Conservation (phyloP, 2,888 invertebrate species). For the Zygothrica quintamaculata region DNA sequence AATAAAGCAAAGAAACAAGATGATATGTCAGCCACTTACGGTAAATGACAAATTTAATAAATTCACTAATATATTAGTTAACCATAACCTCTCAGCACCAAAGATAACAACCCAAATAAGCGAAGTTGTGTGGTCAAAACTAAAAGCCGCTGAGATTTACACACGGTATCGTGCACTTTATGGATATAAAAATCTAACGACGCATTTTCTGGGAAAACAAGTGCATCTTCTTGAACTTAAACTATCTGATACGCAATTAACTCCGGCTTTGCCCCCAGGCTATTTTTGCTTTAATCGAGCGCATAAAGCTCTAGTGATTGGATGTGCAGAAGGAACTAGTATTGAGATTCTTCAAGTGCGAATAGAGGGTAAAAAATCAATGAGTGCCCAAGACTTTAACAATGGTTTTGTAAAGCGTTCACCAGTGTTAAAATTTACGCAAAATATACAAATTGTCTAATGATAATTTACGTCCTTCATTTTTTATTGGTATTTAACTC, state of each 20-base stretch:
- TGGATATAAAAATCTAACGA: slow-evolving; percentile 87
- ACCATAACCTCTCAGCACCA: slow-evolving; percentile 87
- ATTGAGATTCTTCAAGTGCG: slow-evolving; percentile 88
- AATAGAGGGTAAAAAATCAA: slow-evolving; percentile 89
- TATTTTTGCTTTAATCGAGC: slow-evolving; percentile 87
- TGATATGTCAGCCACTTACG: slow-evolving; percentile 88
- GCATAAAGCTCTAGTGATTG: slow-evolving; percentile 87
- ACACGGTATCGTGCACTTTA: slow-evolving; percentile 89
- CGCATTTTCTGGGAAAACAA: slow-evolving; percentile 87
- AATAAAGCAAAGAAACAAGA: slow-evolving; percentile 87
- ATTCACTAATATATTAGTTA: background rate
- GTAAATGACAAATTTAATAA: slow-evolving; percentile 84
- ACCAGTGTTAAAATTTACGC: slow-evolving; percentile 39
- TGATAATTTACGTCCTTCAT: slow-evolving; percentile 18
- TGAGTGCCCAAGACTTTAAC: slow-evolving; percentile 92
- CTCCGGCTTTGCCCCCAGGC: slow-evolving; percentile 85
- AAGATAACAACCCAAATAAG: slow-evolving; percentile 88
- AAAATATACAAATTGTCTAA: slow-evolving; percentile 57
- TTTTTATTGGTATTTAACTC: slow-evolving; percentile 27
- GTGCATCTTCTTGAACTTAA: slow-evolving; percentile 88
- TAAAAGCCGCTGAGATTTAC: slow-evolving; percentile 88
- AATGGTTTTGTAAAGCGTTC: slow-evolving; percentile 90
- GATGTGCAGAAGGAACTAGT: slow-evolving; percentile 88
- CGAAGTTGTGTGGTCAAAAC: slow-evolving; percentile 88
- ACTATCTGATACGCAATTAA: slow-evolving; percentile 27